These are phyloP conservation scores for Protobothrops flavoviridis DNA, from an alignment of 2,113 vertebrate species.

Conservation along the genomic window DNA sequence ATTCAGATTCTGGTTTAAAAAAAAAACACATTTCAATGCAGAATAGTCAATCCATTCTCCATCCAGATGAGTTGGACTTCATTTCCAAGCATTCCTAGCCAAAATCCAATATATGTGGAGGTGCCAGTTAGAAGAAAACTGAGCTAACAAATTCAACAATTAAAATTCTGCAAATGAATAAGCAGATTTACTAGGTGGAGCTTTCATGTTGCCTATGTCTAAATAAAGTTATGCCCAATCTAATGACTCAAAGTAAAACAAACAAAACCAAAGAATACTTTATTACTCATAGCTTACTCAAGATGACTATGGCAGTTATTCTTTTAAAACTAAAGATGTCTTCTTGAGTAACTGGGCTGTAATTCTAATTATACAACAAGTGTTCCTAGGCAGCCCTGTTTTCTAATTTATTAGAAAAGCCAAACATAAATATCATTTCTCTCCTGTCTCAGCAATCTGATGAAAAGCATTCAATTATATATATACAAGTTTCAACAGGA, in stretches of 20 bases:
- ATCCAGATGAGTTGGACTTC: not conserved
- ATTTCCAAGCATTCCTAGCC: not conserved
- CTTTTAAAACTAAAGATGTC: conserved; percentile 51
- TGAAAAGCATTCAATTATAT: not conserved
- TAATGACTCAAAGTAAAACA: conserved; percentile 3
- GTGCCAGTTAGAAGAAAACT: not conserved
- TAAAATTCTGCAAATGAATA: conserved; percentile 35
- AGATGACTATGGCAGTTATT: conserved; percentile 38
- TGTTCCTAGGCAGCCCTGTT: conserved; percentile 16
- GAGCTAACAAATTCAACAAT: conserved; percentile 22
- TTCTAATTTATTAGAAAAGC: not conserved
- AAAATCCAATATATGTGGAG: not conserved
- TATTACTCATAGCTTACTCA: conserved; percentile 23
- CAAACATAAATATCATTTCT: not conserved
- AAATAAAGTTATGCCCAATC: not conserved
- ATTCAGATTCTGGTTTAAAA: not conserved
- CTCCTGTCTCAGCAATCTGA: not conserved
- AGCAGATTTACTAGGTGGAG: conserved; percentile 1
- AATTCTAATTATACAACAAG: conserved; percentile 24
- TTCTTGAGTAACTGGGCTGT: conserved; percentile 27
- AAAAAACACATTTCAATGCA: not conserved
- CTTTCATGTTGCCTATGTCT: not conserved
- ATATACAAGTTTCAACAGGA: conserved; percentile 15
- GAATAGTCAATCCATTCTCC: not conserved
- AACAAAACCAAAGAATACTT: not conserved